Base-by-base conservation (phyloP, 2,888 invertebrate genomes). In the Empis livida region DNA sequence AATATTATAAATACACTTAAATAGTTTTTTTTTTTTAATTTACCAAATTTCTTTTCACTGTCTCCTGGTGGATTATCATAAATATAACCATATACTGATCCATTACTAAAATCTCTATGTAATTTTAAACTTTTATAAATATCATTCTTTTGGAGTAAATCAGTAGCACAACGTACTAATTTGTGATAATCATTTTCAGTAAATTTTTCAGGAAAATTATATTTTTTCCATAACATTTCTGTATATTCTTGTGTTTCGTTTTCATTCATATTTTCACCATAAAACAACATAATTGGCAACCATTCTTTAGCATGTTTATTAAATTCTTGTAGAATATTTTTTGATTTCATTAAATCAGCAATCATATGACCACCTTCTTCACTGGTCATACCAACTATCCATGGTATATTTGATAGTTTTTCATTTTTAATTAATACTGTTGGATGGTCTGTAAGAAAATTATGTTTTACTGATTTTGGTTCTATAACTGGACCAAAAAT, bases 401-500 rank as follows among this genome's bases (percentile, higher is more conserved):
- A 41, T 41, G 86, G 85, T 15, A 79, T 54, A 51, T 78, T 73
- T 43, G 73, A 71, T 56, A 78, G 75, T 40, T 72, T 66, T 1
- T 79, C 79, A 13, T 71, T 65, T 50, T 62, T 70, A 5, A 83
- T 69, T 1, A 80, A 71, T 43, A 72, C 70, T 56, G 73, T 74
- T 0, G 86, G 84, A 52, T 79, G 73, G 51, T 78, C 73, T 3
- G 74, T 72, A 14, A 86, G 64, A 67, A 84, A 79, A 2, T 81
- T 76, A 32, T 75, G 68, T n/a, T 65, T 56, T 0, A 65, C 60
- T 10, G 56, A 56, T 1, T 61, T 46, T 0, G 71, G 63, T 56
- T 86, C 85, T 1, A 76, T 71, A 0, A 81, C 80, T 1, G 82
- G 81, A 0, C 77, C 80, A 62, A 84, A 83, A 2, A 81, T 17